Conservation (phyloP, 2,797 vertebrate species). For the Vireo griseus region DNA sequence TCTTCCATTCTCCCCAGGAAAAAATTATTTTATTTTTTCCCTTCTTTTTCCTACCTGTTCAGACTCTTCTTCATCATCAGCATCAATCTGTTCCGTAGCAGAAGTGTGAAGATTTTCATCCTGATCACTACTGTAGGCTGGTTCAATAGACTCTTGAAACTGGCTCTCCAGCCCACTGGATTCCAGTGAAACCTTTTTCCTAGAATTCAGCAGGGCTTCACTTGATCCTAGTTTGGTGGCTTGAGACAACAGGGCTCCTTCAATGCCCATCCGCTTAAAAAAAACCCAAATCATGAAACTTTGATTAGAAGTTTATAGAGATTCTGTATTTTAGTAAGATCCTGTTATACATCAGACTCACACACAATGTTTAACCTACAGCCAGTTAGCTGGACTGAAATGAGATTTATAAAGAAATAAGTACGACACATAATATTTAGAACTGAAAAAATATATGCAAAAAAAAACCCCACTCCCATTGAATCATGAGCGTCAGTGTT, state of each 20-base stretch:
- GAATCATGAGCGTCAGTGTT: background rate
- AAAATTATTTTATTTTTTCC: background rate
- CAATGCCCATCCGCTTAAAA: conserved; percentile 77
- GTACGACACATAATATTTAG: background rate
- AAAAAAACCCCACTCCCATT: fast-evolving
- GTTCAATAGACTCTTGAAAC: conserved; percentile 81
- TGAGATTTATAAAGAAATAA: background rate
- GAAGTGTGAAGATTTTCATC: conserved; percentile 78
- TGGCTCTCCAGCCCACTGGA: conserved; percentile 77
- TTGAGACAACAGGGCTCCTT: conserved; percentile 79
- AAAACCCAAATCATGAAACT: background rate
- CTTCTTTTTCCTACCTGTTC: conserved; percentile 74
- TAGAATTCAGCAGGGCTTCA: conserved; percentile 74
- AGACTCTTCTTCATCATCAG: conserved; percentile 85
- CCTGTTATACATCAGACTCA: background rate
- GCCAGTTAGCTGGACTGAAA: background rate
- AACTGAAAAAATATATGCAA: background rate
- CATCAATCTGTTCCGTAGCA: conserved; percentile 79
- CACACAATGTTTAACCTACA: background rate
- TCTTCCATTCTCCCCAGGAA: background rate
- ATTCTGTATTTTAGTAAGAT: background rate
- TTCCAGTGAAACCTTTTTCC: conserved; percentile 51
- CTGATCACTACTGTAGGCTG: conserved; percentile 77
- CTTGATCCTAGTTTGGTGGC: conserved; percentile 74
- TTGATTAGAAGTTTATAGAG: background rate